A percentile compares a stretch with the other conserved stretches of the same genome.
These are phyloP conservation scores for Salmo trutta DNA, from an alignment of 2,797 vertebrate genomes.

Conservation along the genomic window DNA sequence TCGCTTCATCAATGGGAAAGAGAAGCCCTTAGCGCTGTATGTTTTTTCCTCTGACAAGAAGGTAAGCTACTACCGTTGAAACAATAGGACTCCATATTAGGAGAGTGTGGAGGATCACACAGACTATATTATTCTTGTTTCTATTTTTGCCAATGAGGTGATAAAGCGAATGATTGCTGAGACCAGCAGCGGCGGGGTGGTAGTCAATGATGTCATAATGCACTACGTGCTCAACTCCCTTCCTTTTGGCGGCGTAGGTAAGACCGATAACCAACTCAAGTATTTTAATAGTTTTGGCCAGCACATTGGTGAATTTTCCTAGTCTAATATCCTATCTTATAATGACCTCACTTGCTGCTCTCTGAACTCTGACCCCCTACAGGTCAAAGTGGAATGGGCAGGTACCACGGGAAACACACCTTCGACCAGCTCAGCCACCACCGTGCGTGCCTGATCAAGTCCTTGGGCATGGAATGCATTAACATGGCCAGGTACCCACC, in stretches of 20 bases:
- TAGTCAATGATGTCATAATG: slow-evolving; percentile 88
- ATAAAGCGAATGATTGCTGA: slow-evolving; percentile 81
- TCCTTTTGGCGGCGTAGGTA: slow-evolving; percentile 92
- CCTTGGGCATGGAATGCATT: slow-evolving; percentile 77
- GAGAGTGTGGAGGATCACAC: neutral
- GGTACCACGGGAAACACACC: slow-evolving; percentile 83
- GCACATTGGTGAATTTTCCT: neutral
- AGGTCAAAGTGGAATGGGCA: slow-evolving; percentile 89
- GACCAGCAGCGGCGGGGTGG: slow-evolving; percentile 89
- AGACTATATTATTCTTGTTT: neutral
- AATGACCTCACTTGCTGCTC: neutral
- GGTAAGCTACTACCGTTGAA: slow-evolving; percentile 20
- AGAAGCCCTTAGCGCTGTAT: slow-evolving; percentile 92
- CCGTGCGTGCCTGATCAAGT: slow-evolving; percentile 81
- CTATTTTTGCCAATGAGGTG: slow-evolving; percentile 58
- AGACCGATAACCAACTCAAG: slow-evolving; percentile 42
- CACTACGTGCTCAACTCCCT: slow-evolving; percentile 81
- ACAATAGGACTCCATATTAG: neutral
- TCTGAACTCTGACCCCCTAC: slow-evolving; percentile 12
- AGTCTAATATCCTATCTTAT: neutral
- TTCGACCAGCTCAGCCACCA: slow-evolving; percentile 88
- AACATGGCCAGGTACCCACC: slow-evolving; percentile 83
- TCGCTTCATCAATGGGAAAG: slow-evolving; percentile 81
- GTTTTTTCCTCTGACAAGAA: slow-evolving; percentile 81
- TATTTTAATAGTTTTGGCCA: neutral